Percentiles rank a stretch among this genome's conserved stretches.
phyloP scores from a whole-genome alignment of 2,888 invertebrate genomes.

The Bursaphelenchus okinawaensis region DNA sequence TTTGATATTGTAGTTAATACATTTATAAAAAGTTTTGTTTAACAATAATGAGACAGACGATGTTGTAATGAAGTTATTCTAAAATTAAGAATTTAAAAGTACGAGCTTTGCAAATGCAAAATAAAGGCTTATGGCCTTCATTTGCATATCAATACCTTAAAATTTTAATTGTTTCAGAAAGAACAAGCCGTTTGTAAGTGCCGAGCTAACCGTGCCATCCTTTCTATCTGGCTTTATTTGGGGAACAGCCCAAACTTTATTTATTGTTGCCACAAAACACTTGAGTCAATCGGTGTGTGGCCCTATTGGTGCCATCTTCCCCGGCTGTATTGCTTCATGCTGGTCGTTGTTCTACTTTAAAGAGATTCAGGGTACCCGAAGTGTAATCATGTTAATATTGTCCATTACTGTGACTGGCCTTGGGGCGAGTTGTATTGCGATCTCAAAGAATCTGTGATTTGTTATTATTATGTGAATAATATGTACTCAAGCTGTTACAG shows the following conservation, averaged over 20 bases:
- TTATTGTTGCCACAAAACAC: constrained; percentile 5
- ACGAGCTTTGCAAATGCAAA: no score
- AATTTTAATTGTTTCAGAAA: constrained; percentile 1
- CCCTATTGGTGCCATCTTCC: constrained; percentile 4
- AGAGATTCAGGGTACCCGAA: constrained; percentile 2
- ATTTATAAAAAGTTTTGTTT: no score
- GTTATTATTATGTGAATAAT: no score
- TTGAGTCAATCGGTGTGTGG: constrained; percentile 2
- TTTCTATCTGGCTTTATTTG: not conserved
- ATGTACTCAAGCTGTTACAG: no score
- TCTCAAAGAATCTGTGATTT: not conserved
- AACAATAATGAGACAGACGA: no score
- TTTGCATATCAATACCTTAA: no score
- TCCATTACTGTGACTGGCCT: not conserved
- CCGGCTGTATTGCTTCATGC: not conserved
- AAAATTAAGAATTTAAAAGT: no score
- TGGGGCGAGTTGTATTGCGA: not conserved
- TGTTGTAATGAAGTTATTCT: no score
- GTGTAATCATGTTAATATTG: not conserved
- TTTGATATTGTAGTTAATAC: no score
- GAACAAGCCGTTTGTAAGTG: constrained; percentile 7
- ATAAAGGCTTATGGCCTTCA: no score
- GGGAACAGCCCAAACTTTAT: constrained; percentile 3
- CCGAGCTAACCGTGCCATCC: constrained; percentile 4
- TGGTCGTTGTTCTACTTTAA: constrained; percentile 8